phyloP scores from a whole-genome alignment of 1,140 invertebrate genomes.

The Patella vulgata region DNA sequence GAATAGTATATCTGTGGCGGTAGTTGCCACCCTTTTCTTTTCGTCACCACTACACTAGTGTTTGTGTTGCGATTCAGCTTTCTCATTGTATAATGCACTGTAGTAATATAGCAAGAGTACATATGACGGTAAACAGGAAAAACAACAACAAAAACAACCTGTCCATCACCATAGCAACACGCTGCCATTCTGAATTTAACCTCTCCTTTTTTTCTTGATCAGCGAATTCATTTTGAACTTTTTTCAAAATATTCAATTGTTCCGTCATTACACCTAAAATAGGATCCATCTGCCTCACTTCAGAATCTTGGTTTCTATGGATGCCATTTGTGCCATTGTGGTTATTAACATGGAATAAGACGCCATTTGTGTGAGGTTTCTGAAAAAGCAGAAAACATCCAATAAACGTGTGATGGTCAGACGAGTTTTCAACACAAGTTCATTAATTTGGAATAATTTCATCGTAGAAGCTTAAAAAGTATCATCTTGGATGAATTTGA shows the following conservation, averaged over 20 bases:
- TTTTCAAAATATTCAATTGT: slow-evolving; percentile 27
- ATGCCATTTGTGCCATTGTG: not conserved
- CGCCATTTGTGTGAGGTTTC: slow-evolving; percentile 9
- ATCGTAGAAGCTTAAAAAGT: no score
- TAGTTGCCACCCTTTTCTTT: no score
- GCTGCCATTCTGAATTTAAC: slow-evolving; percentile 41
- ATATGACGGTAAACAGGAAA: slow-evolving; percentile 27
- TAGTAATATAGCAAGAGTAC: slow-evolving; percentile 37
- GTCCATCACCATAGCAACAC: slow-evolving; percentile 45
- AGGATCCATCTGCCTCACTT: slow-evolving; percentile 6
- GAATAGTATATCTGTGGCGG: no score
- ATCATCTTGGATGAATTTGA: no score
- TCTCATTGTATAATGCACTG: slow-evolving; percentile 1
- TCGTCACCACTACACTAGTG: no score
- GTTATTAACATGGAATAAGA: not conserved
- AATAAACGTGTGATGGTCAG: not conserved
- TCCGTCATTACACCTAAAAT: slow-evolving; percentile 25
- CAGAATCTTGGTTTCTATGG: not conserved
- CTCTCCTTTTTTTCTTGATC: slow-evolving; percentile 24
- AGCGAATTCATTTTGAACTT: slow-evolving; percentile 23
- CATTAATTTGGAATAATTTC: no score
- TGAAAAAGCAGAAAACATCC: not conserved
- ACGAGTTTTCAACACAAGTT: no score
- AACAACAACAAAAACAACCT: slow-evolving; percentile 48
- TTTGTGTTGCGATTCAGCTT: no score